Base-by-base conservation (phyloP, 2,113 vertebrate genomes). In the Pterophyllum scalare region DNA sequence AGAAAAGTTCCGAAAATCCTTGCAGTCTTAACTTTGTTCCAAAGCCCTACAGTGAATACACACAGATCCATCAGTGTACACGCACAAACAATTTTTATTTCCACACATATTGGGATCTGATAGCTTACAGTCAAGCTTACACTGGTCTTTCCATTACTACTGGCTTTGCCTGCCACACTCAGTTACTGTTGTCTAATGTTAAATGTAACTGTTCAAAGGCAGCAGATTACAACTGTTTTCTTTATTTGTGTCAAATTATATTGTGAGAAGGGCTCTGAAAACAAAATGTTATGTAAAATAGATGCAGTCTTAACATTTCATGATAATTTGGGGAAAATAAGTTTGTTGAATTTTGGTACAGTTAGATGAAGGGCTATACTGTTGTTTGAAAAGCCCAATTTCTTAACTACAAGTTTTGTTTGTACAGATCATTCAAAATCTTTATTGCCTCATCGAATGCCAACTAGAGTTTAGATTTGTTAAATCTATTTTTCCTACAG, bases 41-140 rank as follows among this genome's bases (percentile, higher is more conserved):
- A 80, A 77, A 83, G 56, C 78, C 84, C 75, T 77, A 20, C 26
- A 22, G 28, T 84, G 7, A 80, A 75, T 86, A 62, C 43, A 74
- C 33, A 11, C 43, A 40, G 59, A 38, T 59, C 77, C 24, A 24
- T 40, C 35, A 6, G n/a, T 24, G 46, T 59, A 77, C 67, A 79
- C 40, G 7, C 13, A 72, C 38, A 59, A 57, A 60, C 14, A 8
- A 15, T 82, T 60, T 59, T 49, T 19, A 59, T 54, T 77, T 38
- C 7, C 56, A 74, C 38, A 46, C 58, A 9, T 31, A 59, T 58
- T 12, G 77, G 4, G 7, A 58, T 62, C 24, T 79, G 26, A 28
- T 7, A 3, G 43, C 9, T 70, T 70, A 28, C 5, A 49, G 43
- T 31, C 49, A 19, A 31, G 26, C 26, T 74, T 40, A 11, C 10